phyloP scores from a whole-genome alignment of 53 echinoderm and acorn worm species.

The Crossaster papposus region DNA sequence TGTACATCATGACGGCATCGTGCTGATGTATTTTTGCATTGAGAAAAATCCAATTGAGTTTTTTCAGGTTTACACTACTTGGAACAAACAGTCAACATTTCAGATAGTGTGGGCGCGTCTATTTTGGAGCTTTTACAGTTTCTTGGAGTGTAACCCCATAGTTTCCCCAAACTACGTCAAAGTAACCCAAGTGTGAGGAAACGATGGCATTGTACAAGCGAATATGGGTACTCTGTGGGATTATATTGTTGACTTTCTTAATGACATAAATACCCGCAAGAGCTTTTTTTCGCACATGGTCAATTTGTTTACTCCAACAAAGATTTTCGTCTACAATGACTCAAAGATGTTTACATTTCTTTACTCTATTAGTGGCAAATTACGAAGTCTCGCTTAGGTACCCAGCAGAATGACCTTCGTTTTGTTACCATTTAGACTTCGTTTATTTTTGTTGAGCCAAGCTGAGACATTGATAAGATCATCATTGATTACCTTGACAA shows the following conservation, averaged over 20 bases:
- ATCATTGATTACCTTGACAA: too few species aligned
- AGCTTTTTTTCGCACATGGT: not conserved
- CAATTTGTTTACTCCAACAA: too few species aligned
- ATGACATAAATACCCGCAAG: not conserved
- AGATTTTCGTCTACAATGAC: too few species aligned
- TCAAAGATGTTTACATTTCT: not conserved
- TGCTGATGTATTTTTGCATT: too few species aligned
- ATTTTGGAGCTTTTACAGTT: not conserved
- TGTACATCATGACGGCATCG: too few species aligned
- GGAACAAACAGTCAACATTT: not conserved
- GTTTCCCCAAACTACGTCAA: not conserved
- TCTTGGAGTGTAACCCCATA: not conserved
- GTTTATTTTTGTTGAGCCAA: not conserved
- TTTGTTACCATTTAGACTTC: not conserved
- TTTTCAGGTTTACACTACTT: not conserved
- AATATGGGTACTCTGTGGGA: not conserved
- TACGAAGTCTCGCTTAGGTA: not conserved
- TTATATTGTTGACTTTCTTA: not conserved
- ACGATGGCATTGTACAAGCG: not conserved
- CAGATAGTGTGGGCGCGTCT: not conserved
- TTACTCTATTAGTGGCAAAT: not conserved
- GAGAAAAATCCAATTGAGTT: not conserved
- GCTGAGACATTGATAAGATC: not conserved
- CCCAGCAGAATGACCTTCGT: too few species aligned
- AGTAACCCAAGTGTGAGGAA: not conserved